phyloP scores from a whole-genome alignment of 2,113 vertebrate species.

The Pholis gunnellus region DNA sequence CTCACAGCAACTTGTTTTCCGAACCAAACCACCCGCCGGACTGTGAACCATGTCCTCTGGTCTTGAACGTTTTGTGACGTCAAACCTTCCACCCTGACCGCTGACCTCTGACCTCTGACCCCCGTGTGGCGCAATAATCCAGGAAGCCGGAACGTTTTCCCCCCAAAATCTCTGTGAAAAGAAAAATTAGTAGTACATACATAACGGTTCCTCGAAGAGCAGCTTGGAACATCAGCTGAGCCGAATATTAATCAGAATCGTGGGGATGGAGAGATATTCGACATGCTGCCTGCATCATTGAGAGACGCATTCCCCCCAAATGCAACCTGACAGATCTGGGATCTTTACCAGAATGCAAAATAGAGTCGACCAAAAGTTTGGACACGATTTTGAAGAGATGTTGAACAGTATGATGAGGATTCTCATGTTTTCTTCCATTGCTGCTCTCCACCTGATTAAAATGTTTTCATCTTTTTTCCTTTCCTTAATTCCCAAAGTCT shows the following conservation, averaged over 20 bases:
- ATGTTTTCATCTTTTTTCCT: not conserved
- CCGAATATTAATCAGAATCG: not conserved
- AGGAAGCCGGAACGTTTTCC: not conserved
- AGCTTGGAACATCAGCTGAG: not conserved
- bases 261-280: not conserved
- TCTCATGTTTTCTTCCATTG: not conserved
- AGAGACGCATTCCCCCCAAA: not conserved
- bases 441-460: constrained; percentile 1
- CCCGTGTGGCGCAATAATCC: not conserved
- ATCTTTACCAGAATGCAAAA: not conserved
- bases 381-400: not conserved
- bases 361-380: not conserved
- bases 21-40: too few species aligned
- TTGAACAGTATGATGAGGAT: not conserved
- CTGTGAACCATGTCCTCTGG: too few species aligned
- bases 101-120: not conserved
- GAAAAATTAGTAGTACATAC: not conserved
- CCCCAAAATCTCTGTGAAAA: not conserved
- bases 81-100: not conserved
- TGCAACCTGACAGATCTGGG: not conserved
- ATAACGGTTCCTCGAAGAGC: not conserved
- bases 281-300: not conserved
- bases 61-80: too few species aligned
- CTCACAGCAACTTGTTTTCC: too few species aligned
- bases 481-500: not conserved